Base-by-base conservation (phyloP, 2,888 invertebrate species). In the Biston betularia region DNA sequence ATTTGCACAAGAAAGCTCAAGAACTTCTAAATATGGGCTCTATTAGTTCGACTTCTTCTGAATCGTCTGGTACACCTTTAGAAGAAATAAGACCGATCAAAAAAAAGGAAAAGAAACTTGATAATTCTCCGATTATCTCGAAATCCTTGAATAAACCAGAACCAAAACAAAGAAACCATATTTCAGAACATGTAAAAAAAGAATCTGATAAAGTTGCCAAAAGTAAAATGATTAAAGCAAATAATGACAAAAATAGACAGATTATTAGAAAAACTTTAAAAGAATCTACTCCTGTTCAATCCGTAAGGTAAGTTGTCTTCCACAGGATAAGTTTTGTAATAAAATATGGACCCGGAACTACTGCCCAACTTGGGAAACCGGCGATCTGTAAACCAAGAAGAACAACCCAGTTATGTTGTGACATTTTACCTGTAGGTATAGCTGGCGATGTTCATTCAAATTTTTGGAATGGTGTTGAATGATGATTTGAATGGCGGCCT, bases 1-100 rank as follows among this genome's bases (percentile, higher is more conserved):
- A 84, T 67, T 83, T 93, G 42, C 93, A 93, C 69, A 85, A 85
- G 72, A 91, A 89, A 77, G 92, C 93, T 7, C 89, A 92, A 76
- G 92, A 89, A 74, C 81, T 93, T 53, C 79, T 93, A 0, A 87
- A 85, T 72, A 83, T 88, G 60, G 82, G 83, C 46, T 86, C 89
- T n/a, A 74, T 82, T 15, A 86, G 82, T 71, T 87, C 89, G 2
- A 87, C 83, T 72, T 85, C 89, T 59, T 87, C 89, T n/a, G 92
- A 93, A 60, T 73, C 71, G 35, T 89, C 90, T 60, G 85, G 75
- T 24, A 53, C 56, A 7, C 63, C 49, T 65, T 70, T 75, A 34
- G 81, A 83, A 64, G 79, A 78, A 62, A 59, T 65, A 44, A 78
- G 75, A 54, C 63, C 69, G 62, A 54, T 69, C 15, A 65, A 60